Evolutionary conservation across 2,888 invertebrate genomes (phyloP).

Genomic region (Spicauda simplicius): DNA sequence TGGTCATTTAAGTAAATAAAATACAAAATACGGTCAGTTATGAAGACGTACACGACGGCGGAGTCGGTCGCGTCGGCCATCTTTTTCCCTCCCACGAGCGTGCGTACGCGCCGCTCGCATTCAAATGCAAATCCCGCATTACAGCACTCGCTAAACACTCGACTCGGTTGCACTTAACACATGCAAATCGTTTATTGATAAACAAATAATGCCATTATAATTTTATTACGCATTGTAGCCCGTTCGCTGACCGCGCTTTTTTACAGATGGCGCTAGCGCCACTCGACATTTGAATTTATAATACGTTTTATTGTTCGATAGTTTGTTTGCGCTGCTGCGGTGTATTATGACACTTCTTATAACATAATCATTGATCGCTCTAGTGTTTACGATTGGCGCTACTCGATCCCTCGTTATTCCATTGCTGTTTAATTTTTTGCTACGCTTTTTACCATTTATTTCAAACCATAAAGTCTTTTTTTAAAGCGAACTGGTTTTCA

Average conservation of each 20-base stretch:
- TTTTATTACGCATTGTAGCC: slow-evolving; percentile 74
- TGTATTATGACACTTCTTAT: slow-evolving; percentile 39
- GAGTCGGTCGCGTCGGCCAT: slow-evolving; percentile 37
- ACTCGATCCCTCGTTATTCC: neutral
- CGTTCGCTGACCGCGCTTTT: slow-evolving; percentile 63
- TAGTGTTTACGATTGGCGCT: slow-evolving; percentile 11
- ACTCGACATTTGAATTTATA: slow-evolving; percentile 67
- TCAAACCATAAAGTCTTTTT: no score
- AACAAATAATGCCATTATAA: slow-evolving; percentile 79
- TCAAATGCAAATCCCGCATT: slow-evolving; percentile 68
- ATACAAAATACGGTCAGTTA: slow-evolving; percentile 18
- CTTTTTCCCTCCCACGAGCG: slow-evolving; percentile 40
- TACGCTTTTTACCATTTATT: neutral
- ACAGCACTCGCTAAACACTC: slow-evolving; percentile 54
- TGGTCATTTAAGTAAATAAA: slow-evolving; percentile 12
- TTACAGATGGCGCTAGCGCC: slow-evolving; percentile 59
- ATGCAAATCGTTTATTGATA: slow-evolving; percentile 81
- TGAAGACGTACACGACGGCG: slow-evolving; percentile 12
- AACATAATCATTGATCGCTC: slow-evolving; percentile 26
- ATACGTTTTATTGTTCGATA: slow-evolving; percentile 61
- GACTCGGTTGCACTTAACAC: slow-evolving; percentile 67
- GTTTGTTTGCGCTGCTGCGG: slow-evolving; percentile 40
- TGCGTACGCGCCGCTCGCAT: slow-evolving; percentile 57
- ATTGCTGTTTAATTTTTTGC: neutral
- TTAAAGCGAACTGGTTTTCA: no score